These are phyloP conservation scores for Oncorhynchus clarkii DNA, from an alignment of 2,113 vertebrate species.

Conservation along the genomic window DNA sequence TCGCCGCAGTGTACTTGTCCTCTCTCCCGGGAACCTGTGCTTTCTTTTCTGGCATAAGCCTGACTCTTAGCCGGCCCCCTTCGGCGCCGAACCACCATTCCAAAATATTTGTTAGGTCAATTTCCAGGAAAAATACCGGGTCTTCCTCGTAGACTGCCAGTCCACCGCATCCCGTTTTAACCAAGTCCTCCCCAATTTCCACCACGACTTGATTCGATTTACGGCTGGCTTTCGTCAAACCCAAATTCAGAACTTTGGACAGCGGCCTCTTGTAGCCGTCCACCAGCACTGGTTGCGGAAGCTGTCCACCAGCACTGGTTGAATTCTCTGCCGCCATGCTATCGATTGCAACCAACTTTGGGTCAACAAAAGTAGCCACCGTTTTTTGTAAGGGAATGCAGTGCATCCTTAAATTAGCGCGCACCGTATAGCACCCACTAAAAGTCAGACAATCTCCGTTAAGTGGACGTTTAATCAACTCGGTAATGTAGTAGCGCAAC, in stretches of 20 bases:
- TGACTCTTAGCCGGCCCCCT: conserved; percentile 86
- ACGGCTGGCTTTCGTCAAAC: conserved; percentile 79
- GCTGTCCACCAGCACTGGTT: conserved; percentile 65
- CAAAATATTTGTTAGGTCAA: conserved; percentile 88
- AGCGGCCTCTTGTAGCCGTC: conserved; percentile 66
- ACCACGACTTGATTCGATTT: conserved; percentile 92
- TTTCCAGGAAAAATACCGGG: conserved; percentile 75
- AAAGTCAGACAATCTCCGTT: conserved; percentile 72
- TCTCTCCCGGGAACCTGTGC: conserved; percentile 82
- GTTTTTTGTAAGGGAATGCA: conserved; percentile 84
- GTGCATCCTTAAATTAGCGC: conserved; percentile 79
- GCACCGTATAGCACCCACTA: conserved; percentile 71
- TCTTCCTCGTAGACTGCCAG: conserved; percentile 67
- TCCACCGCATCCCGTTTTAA: conserved; percentile 81
- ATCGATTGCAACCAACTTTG: conserved; percentile 42
- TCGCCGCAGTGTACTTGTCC: conserved; percentile 83
- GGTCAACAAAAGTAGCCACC: conserved; percentile 63
- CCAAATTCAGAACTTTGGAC: conserved; percentile 87
- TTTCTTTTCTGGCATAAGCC: conserved; percentile 91
- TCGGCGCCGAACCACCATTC: conserved; percentile 90
- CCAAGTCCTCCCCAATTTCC: conserved; percentile 85
- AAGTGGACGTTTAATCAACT: conserved; percentile 80
- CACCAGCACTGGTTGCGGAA: conserved; percentile 64
- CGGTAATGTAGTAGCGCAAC: conserved; percentile 86
- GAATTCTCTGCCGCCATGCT: conserved; percentile 45